Evolutionary conservation across 2,113 vertebrate genomes (phyloP).

Genomic region (Sus scrofa): T2T-Sscrofa CM000824.6:141338501-141339000

Average conservation of each 20-base stretch:
- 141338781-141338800: slow-evolving; percentile 8
- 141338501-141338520: neutral
- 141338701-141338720: neutral
- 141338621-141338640: neutral
- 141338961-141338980: neutral
- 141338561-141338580: neutral
- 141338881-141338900: neutral
- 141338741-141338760: neutral
- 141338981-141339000: neutral
- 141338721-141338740: neutral
- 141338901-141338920: neutral
- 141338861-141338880: neutral
- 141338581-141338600: neutral
- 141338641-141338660: neutral
- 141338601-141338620: neutral
- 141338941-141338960: neutral
- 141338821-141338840: neutral
- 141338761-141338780: neutral
- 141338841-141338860: neutral
- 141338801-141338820: neutral
- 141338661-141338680: neutral
- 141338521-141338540: neutral
- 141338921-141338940: neutral
- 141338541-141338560: neutral
- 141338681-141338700: neutral